Base-by-base conservation (phyloP, 2,888 invertebrate genomes). In the Spialia ferax region DNA sequence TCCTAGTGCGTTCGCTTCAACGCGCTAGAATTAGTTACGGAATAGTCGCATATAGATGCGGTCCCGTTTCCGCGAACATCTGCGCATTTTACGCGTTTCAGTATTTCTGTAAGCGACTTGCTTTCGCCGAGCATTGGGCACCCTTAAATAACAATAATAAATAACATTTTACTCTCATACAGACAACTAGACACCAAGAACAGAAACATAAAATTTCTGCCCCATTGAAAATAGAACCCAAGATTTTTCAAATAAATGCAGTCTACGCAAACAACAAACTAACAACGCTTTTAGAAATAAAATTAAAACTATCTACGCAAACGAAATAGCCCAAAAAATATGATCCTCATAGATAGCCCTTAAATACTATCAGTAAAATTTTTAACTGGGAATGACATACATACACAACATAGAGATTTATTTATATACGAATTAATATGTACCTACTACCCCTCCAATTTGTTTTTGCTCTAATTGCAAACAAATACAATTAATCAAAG, bases 1-100 rank as follows among this genome's bases (percentile, higher is more conserved):
- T 91, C 91, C 91, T 90, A 84, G 84, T 88, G 81, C 75, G 80
- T 81, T 78, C 77, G 77, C 80, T 81, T 79, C 76, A 80, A 81
- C 78, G 79, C 79, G 79, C 84, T 85, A 84, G 85, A 88, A 86
- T 86, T 86, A 89, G 79, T 79, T 73, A 71, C 72, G 73, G 75
- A 78, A 75, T 73, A 63, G 57, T 73, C 74, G 71, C 65, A 69
- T 70, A 69, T 67, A 73, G 70, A 18, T 29, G 61, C 48, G 20
- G 15, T 42, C 66, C 70, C 42, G 42, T 72, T 72, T 77, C 75
- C 74, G 75, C 71, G 71, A 71, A 72, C 69, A 68, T 69, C 71
- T 71, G 70, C 69, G 45, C 71, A 71, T 69, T 67, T 57, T 54
- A 48, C 61, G 60, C 29, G 54, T 42, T 60, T 59, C 54, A 52